These are phyloP conservation scores for Psammodynastes pulverulentus DNA, from an alignment of 2,113 vertebrate genomes.

Conservation along the genomic window DNA sequence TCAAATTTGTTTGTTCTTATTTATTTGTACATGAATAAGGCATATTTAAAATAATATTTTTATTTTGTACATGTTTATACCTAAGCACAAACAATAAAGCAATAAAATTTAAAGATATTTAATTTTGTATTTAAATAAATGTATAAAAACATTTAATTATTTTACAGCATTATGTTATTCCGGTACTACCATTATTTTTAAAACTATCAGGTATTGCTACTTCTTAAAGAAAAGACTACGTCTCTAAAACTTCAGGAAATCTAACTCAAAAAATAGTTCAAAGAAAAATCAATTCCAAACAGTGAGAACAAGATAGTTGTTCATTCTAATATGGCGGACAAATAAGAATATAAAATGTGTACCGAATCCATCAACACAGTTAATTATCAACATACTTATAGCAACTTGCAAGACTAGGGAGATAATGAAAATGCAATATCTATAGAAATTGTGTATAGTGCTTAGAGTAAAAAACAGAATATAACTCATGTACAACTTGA, in stretches of 20 bases:
- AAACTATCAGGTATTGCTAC: background rate
- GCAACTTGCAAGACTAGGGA: background rate
- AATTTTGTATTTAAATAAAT: background rate
- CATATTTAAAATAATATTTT: background rate
- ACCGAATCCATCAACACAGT: background rate
- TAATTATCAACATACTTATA: background rate
- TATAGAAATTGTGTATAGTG: background rate
- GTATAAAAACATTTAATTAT: background rate
- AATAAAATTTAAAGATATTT: background rate
- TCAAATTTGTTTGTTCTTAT: background rate
- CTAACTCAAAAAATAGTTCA: background rate
- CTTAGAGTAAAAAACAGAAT: background rate
- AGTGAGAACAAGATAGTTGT: background rate
- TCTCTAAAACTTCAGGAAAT: background rate
- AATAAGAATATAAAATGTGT: background rate
- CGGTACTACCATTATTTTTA: background rate
- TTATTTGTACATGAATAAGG: background rate
- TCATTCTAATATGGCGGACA: too few relatives aligned
- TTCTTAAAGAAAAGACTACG: background rate
- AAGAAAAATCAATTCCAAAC: background rate
- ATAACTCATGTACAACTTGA: background rate
- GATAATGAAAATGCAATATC: background rate
- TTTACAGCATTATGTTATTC: background rate
- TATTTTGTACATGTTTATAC: background rate
- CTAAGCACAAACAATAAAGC: background rate